Evolutionary conservation across 1,140 invertebrate genomes (phyloP).

Genomic region (Neotoxoptera formosana): DNA sequence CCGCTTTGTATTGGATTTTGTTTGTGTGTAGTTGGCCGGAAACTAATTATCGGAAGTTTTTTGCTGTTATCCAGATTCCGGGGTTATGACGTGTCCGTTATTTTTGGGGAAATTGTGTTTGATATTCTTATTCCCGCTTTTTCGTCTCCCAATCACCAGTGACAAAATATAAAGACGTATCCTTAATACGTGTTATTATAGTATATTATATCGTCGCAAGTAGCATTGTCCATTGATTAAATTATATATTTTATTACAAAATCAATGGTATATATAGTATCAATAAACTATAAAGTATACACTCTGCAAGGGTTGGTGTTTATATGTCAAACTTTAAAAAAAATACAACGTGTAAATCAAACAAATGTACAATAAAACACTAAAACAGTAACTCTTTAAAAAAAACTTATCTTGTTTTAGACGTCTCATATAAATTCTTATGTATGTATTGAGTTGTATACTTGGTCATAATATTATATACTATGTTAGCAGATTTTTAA

Average conservation of each 20-base stretch:
- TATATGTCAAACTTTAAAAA: background rate
- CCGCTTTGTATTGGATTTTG: constrained; percentile 53
- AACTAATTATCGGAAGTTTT: constrained; percentile 56
- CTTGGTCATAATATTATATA: too few species aligned
- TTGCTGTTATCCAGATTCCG: constrained; percentile 18
- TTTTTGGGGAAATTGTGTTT: constrained; percentile 8
- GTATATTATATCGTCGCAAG: too few species aligned
- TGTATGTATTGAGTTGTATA: too few species aligned
- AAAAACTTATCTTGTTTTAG: too few species aligned
- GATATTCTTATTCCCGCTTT: background rate
- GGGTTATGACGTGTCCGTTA: constrained; percentile 28
- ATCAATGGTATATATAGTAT: background rate
- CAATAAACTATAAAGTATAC: background rate
- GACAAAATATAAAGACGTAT: background rate
- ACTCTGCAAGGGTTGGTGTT: background rate
- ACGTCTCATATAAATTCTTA: too few species aligned
- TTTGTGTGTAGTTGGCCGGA: constrained; percentile 47
- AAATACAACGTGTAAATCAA: background rate
- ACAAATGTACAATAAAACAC: too few species aligned
- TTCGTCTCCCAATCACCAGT: background rate
- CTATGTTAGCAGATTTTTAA: too few species aligned
- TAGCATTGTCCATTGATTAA: too few species aligned
- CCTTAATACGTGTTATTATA: background rate
- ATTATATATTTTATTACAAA: too few species aligned
- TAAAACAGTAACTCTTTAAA: too few species aligned